These are phyloP conservation scores for Erebia palarica DNA, from an alignment of 2,888 invertebrate species.

Conservation along the genomic window DNA sequence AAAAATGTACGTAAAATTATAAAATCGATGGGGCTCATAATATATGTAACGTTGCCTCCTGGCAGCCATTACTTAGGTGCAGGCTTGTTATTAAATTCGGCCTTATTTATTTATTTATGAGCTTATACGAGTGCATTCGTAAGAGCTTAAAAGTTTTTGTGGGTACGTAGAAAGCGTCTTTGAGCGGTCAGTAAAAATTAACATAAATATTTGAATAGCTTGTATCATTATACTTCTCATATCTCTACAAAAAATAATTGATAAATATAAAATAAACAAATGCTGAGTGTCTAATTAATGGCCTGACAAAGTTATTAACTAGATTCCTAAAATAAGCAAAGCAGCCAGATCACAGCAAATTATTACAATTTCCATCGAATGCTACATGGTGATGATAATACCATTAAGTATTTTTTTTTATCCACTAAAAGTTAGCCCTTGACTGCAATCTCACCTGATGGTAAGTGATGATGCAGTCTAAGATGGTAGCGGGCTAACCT, in stretches of 20 bases:
- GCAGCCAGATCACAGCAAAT: too few relatives aligned
- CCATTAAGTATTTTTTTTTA: too few relatives aligned
- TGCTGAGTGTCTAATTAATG: neutral
- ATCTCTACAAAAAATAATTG: neutral
- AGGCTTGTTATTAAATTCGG: conserved; percentile 79
- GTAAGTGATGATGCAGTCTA: too few relatives aligned
- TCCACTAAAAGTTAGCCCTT: too few relatives aligned
- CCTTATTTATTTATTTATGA: conserved; percentile 80
- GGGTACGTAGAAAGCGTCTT: neutral
- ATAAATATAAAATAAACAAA: neutral
- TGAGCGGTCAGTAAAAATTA: neutral
- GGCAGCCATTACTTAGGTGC: conserved; percentile 76
- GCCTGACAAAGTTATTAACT: neutral
- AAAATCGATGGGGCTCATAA: conserved; percentile 69
- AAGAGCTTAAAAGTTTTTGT: conserved; percentile 9
- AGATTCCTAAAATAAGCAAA: neutral
- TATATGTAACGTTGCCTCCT: conserved; percentile 78
- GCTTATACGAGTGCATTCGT: conserved; percentile 42
- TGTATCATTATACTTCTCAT: neutral
- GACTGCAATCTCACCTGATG: too few relatives aligned
- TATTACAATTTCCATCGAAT: too few relatives aligned
- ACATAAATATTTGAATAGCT: conserved; percentile 6
- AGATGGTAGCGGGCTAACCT: too few relatives aligned
- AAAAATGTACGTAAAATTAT: conserved; percentile 78
- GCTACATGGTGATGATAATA: too few relatives aligned